Conservation (phyloP, 2,113 vertebrate species). For the Solea solea region DNA sequence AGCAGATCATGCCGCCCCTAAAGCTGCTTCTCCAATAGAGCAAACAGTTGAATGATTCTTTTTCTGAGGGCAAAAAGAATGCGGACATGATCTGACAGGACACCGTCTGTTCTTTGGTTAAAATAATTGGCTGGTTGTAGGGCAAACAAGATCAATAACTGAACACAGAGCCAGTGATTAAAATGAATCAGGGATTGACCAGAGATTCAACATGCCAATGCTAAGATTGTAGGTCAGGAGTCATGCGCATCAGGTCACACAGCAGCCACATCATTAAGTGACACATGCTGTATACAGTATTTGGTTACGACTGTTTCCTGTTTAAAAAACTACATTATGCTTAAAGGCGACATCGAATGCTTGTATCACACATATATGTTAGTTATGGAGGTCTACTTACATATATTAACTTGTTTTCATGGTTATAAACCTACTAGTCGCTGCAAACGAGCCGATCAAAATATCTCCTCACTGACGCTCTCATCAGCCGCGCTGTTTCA, state of each 20-base stretch:
- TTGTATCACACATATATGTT: no score
- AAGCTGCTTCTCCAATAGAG: conserved; percentile 28
- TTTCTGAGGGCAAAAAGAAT: conserved; percentile 31
- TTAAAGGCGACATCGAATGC: no score
- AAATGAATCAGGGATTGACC: conserved; percentile 40
- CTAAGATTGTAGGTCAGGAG: neutral
- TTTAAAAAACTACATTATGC: no score
- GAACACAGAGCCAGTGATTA: conserved; percentile 49
- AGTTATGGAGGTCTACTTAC: no score
- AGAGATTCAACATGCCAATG: conserved; percentile 1
- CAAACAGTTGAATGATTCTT: conserved; percentile 22
- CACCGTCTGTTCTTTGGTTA: conserved; percentile 21
- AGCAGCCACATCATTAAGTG: conserved; percentile 1
- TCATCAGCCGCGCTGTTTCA: no score
- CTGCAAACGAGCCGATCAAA: no score
- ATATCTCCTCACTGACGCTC: no score
- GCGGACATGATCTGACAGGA: conserved; percentile 28
- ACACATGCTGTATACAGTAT: neutral
- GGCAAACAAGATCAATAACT: conserved; percentile 41
- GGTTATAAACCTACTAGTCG: no score
- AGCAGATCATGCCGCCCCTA: conserved; percentile 8
- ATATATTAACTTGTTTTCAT: no score
- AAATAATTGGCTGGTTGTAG: conserved; percentile 56
- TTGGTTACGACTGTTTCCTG: neutral
- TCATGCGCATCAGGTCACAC: neutral